phyloP scores from a whole-genome alignment of 1,140 invertebrate species.

The Saccostrea cuccullata region DNA sequence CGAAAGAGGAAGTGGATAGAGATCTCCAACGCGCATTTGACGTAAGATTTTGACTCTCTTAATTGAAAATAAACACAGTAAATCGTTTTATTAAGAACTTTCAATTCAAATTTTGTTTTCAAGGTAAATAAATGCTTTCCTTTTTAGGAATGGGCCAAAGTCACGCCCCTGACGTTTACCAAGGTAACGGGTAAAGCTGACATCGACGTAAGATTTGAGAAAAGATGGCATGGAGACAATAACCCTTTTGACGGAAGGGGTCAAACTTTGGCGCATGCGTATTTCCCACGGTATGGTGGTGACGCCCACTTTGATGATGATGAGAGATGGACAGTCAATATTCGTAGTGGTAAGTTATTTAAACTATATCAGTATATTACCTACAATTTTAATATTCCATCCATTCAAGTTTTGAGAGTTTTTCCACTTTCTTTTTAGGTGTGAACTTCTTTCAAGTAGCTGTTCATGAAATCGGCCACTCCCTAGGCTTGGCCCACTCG shows the following conservation, averaged over 20 bases:
- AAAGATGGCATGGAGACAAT: slow-evolving; percentile 71
- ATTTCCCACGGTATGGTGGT: slow-evolving; percentile 86
- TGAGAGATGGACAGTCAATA: slow-evolving; percentile 74
- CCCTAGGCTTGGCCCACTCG: slow-evolving; percentile 78
- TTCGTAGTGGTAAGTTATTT: slow-evolving; percentile 61
- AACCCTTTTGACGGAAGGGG: slow-evolving; percentile 77
- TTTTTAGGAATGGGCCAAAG: slow-evolving; percentile 71
- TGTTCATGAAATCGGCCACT: slow-evolving; percentile 79
- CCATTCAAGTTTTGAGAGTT: neutral
- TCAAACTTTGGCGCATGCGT: slow-evolving; percentile 78
- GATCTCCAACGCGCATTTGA: slow-evolving; percentile 70
- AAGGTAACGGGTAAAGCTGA: slow-evolving; percentile 63
- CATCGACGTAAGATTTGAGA: slow-evolving; percentile 73
- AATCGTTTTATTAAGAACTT: neutral
- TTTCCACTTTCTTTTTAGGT: slow-evolving; percentile 58
- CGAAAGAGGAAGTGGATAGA: slow-evolving; percentile 57
- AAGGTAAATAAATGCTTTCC: neutral
- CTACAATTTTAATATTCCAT: too few species aligned
- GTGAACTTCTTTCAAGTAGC: slow-evolving; percentile 78
- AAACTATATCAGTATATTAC: too few species aligned
- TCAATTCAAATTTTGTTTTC: neutral
- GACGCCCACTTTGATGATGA: slow-evolving; percentile 81
- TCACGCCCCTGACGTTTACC: slow-evolving; percentile 71
- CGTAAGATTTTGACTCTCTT: slow-evolving; percentile 57
- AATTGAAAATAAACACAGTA: too few species aligned